These are phyloP conservation scores for Latrodectus geometricus DNA, from an alignment of 1,140 invertebrate genomes.

Conservation along the genomic window DNA sequence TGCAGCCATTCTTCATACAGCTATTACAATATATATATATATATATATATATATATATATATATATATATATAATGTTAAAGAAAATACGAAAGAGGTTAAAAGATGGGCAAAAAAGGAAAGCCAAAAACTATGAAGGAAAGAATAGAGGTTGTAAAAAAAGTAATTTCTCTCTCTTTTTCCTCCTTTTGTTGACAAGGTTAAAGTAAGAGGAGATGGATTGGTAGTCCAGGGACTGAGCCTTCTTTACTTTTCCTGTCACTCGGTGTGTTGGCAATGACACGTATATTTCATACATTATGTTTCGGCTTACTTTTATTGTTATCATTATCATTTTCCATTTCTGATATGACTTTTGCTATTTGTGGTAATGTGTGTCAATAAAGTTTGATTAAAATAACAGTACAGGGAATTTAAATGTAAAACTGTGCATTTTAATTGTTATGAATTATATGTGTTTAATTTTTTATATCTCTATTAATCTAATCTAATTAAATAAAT, in stretches of 20 bases:
- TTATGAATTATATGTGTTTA: no score
- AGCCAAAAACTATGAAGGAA: background rate
- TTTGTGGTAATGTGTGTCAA: background rate
- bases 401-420: background rate
- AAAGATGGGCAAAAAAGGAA: constrained; percentile 6
- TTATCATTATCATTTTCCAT: background rate
- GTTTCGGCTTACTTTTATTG: background rate
- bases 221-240: constrained; percentile 9
- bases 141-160: background rate
- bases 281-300: constrained; percentile 3
- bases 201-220: constrained; percentile 15
- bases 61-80: background rate
- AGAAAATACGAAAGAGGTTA: constrained; percentile 17
- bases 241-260: constrained; percentile 25
- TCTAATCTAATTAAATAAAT: no score
- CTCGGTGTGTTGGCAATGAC: constrained; percentile 17
- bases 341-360: background rate
- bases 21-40: background rate
- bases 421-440: background rate
- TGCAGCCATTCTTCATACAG: background rate
- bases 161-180: constrained; percentile 33
- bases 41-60: no score
- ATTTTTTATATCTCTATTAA: no score
- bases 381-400: background rate
- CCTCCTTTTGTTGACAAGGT: constrained; percentile 18